These are phyloP conservation scores for Metacarcinus magister DNA, from an alignment of 2,888 invertebrate genomes.

Conservation along the genomic window DNA sequence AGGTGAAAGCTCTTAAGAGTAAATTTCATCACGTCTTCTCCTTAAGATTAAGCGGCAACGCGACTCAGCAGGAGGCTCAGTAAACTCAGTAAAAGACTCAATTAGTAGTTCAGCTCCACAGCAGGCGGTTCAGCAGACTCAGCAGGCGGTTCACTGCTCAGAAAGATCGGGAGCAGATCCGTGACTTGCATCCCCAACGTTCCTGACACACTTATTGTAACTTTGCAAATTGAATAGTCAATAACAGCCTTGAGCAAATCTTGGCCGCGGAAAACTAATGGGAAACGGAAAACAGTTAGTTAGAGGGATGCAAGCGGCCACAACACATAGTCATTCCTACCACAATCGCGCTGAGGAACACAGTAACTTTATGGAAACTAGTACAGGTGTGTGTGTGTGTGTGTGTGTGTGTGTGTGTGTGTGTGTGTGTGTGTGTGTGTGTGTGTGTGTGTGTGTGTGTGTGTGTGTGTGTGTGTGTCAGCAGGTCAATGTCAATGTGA, in stretches of 20 bases:
- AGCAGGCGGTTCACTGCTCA: slow-evolving; percentile 10
- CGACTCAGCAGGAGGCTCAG: neutral
- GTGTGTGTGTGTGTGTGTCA: no score
- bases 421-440: no score
- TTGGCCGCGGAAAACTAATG: slow-evolving; percentile 9
- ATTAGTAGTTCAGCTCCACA: neutral
- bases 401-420: neutral
- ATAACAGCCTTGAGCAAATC: slow-evolving; percentile 1
- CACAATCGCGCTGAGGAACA: neutral
- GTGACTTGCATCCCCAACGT: neutral
- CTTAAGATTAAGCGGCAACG: slow-evolving; percentile 52
- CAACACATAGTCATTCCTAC: neutral
- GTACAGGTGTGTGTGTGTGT: neutral
- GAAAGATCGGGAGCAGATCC: neutral
- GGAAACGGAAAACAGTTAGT: neutral
- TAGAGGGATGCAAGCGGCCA: neutral
- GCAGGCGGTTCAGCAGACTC: neutral
- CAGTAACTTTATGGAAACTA: neutral
- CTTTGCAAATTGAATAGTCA: slow-evolving; percentile 26
- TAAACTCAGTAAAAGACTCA: neutral
- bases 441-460: no score
- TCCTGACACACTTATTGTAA: neutral
- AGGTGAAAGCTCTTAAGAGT: slow-evolving; percentile 56
- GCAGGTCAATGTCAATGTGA: no score
- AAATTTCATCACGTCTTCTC: slow-evolving; percentile 40